phyloP scores from a whole-genome alignment of 1,140 invertebrate genomes.

The Monomorium pharaonis region DNA sequence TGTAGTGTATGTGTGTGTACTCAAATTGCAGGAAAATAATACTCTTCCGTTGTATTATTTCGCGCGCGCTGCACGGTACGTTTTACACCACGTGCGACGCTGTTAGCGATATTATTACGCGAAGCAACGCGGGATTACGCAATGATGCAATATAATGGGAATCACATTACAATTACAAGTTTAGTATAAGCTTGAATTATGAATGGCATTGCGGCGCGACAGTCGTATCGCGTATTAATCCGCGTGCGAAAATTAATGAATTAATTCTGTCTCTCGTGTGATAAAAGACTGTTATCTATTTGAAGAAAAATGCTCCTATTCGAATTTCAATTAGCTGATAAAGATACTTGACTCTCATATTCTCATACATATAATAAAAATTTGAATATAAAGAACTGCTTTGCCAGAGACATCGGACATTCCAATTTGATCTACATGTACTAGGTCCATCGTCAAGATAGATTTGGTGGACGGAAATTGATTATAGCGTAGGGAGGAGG shows the following conservation, averaged over 20 bases:
- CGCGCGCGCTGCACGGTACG: background rate
- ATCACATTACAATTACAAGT: constrained; percentile 52
- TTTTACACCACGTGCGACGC: constrained; percentile 6
- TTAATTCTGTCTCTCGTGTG: background rate
- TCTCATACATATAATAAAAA: background rate
- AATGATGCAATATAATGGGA: constrained; percentile 39
- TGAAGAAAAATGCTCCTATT: background rate
- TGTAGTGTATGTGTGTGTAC: background rate
- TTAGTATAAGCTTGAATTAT: constrained; percentile 35
- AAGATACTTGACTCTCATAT: background rate
- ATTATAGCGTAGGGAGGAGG: background rate
- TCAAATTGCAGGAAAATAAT: constrained; percentile 51
- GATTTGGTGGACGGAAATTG: background rate
- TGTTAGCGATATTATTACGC: constrained; percentile 45
- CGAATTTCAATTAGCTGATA: background rate
- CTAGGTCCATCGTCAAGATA: background rate
- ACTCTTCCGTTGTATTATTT: constrained; percentile 18
- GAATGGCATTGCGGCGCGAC: constrained; percentile 15
- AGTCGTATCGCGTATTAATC: background rate
- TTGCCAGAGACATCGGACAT: background rate
- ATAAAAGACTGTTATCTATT: background rate
- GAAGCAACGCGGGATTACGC: constrained; percentile 30
- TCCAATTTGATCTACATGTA: background rate
- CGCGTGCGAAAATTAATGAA: background rate
- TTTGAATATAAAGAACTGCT: background rate